Evolutionary conservation across 2,888 invertebrate species (phyloP).

Genomic region (Drosophila paucipuncta): DNA sequence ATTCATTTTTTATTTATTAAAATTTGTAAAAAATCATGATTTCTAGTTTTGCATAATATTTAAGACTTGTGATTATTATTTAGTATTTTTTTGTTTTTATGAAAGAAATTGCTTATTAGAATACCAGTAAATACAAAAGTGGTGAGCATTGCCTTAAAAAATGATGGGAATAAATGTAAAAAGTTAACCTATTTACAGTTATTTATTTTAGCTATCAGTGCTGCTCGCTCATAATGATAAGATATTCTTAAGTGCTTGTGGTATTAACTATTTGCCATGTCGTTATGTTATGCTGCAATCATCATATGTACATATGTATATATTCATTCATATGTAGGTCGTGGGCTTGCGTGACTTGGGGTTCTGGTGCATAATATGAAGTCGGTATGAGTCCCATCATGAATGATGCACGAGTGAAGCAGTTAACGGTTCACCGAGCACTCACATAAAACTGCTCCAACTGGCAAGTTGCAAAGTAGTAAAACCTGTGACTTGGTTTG

Average conservation of each 20-base stretch:
- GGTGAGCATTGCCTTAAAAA: neutral
- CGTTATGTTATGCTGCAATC: constrained; percentile 4
- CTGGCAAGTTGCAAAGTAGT: constrained; percentile 10
- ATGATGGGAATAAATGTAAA: neutral
- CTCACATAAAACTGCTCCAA: constrained; percentile 17
- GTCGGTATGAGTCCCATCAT: constrained; percentile 45
- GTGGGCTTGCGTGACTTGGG: constrained; percentile 30
- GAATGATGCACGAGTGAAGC: constrained; percentile 55
- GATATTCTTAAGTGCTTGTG: constrained; percentile 12
- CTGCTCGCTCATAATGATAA: constrained; percentile 15
- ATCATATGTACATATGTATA: neutral
- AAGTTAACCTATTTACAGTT: neutral
- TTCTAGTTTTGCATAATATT: neutral
- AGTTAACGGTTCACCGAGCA: constrained; percentile 58
- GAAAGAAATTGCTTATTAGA: neutral
- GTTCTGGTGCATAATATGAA: constrained; percentile 2
- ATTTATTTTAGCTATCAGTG: constrained; percentile 5
- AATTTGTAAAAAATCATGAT: neutral
- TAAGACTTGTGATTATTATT: neutral
- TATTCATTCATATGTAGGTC: constrained; percentile 33
- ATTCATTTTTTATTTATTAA: neutral
- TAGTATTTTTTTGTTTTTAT: neutral
- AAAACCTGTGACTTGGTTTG: constrained; percentile 25
- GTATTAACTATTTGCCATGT: constrained; percentile 24
- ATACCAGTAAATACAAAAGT: neutral